These are phyloP conservation scores for Electrona antarctica DNA, from an alignment of 2,113 vertebrate genomes.

Conservation along the genomic window DNA sequence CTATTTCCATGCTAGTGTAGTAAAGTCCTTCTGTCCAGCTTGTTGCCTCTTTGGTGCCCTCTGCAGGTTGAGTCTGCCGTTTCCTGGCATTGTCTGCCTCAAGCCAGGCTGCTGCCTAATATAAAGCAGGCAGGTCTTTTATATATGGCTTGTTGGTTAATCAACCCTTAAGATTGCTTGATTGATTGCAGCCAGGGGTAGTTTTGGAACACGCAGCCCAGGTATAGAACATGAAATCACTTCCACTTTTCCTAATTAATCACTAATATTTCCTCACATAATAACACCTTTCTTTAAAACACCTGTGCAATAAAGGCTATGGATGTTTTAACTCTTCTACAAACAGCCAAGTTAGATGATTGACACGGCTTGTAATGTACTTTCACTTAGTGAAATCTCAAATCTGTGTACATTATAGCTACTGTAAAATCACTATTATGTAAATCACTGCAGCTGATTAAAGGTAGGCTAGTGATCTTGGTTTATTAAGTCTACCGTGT, in stretches of 20 bases:
- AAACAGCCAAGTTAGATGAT: conserved; percentile 13
- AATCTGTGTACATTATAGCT: not conserved
- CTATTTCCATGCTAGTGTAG: not conserved
- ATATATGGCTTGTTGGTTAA: conserved; percentile 9
- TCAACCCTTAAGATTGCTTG: conserved; percentile 8
- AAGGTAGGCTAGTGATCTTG: not conserved
- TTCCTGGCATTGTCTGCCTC: not conserved
- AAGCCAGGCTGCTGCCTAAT: conserved; percentile 2
- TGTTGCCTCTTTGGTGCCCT: conserved; percentile 29
- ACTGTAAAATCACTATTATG: not conserved
- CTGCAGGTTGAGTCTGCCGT: conserved; percentile 24
- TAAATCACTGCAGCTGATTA: not conserved
- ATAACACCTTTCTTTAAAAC: conserved; percentile 15
- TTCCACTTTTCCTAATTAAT: conserved; percentile 39
- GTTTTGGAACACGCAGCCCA: not conserved
- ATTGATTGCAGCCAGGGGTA: not conserved
- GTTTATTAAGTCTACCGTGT: not conserved
- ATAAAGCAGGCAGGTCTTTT: conserved; percentile 10
- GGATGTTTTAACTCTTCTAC: not conserved
- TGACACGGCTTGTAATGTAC: not conserved
- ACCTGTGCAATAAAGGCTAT: not conserved
- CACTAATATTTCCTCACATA: conserved; percentile 38
- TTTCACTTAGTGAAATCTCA: not conserved
- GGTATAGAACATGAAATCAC: not conserved
- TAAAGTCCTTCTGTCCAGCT: not conserved